Conservation (phyloP, 2,888 invertebrate species). For the Drosophila melanosoma region DNA sequence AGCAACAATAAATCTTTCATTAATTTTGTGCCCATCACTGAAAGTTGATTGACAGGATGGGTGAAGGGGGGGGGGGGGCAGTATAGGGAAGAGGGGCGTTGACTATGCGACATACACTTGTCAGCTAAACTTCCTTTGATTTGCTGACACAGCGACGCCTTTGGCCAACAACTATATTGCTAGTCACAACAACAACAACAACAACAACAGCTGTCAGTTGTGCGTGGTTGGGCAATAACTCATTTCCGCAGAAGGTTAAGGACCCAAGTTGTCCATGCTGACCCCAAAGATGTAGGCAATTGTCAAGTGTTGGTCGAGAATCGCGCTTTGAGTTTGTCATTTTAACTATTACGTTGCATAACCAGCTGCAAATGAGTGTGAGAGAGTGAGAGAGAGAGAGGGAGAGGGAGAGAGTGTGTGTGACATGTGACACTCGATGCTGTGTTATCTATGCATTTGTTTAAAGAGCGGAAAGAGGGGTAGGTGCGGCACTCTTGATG, state of each 20-base stretch:
- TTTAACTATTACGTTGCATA: slow-evolving; percentile 72
- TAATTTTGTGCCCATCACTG: slow-evolving; percentile 49
- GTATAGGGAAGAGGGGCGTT: neutral
- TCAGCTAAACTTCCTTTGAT: slow-evolving; percentile 44
- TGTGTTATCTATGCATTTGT: slow-evolving; percentile 62
- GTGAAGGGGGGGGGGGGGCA: neutral
- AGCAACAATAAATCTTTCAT: slow-evolving; percentile 70
- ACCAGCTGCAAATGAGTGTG: slow-evolving; percentile 26
- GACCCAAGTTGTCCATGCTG: slow-evolving; percentile 31
- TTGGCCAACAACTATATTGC: slow-evolving; percentile 1
- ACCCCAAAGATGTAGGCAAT: slow-evolving; percentile 42
- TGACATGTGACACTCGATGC: slow-evolving; percentile 61
- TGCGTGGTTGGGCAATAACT: slow-evolving; percentile 61
- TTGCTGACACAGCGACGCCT: slow-evolving; percentile 47
- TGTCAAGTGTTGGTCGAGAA: slow-evolving; percentile 47
- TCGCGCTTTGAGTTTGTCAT: slow-evolving; percentile 63
- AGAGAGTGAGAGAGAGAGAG: neutral
- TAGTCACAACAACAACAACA: slow-evolving; percentile 10
- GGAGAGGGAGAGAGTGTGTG: slow-evolving; percentile 5
- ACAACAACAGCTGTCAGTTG: slow-evolving; percentile 57
- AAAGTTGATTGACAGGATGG: slow-evolving; percentile 18
- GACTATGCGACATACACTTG: slow-evolving; percentile 39
- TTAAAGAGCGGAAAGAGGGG: slow-evolving; percentile 20
- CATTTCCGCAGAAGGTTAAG: slow-evolving; percentile 50
- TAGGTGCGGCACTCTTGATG: slow-evolving; percentile 1